Conservation (phyloP, 2,113 vertebrate species). For the Hypocryptadius cinnamomeus region DNA sequence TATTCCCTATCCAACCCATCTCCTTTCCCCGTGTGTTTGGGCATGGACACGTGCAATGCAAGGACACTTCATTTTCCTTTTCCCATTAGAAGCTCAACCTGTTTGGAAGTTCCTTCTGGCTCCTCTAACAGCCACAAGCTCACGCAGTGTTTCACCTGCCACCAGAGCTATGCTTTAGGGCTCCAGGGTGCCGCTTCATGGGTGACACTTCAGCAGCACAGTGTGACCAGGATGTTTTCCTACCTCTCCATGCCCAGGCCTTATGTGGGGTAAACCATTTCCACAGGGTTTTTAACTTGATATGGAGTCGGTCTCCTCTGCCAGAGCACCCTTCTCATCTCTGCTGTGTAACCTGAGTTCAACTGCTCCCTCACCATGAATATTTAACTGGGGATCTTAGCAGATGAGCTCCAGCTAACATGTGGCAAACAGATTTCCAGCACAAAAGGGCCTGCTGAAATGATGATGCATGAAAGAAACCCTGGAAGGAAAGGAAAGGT, state of each 20-base stretch:
- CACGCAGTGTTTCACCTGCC: not conserved
- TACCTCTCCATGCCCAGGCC: not conserved
- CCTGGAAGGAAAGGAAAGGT: not conserved
- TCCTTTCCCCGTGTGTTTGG: accelerated
- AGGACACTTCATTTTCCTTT: not conserved
- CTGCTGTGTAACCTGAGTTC: constrained; percentile 42
- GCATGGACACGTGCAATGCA: accelerated
- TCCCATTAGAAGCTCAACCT: not conserved
- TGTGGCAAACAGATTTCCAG: constrained; percentile 65
- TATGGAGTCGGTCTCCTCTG: not conserved
- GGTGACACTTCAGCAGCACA: not conserved
- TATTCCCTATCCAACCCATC: accelerated
- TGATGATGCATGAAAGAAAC: not conserved
- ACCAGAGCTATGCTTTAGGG: not conserved
- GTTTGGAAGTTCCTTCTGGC: not conserved
- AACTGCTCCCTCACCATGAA: constrained; percentile 49
- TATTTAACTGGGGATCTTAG: constrained; percentile 58
- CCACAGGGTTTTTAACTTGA: constrained; percentile 26
- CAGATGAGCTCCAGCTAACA: constrained; percentile 48
- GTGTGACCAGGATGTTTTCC: not conserved
- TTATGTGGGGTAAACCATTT: not conserved
- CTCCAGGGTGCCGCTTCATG: not conserved
- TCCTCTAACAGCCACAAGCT: not conserved
- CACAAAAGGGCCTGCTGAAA: constrained; percentile 32
- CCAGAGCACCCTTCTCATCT: not conserved